These are phyloP conservation scores for Carcina quercana DNA, from an alignment of 2,888 invertebrate species.

Conservation along the genomic window DNA sequence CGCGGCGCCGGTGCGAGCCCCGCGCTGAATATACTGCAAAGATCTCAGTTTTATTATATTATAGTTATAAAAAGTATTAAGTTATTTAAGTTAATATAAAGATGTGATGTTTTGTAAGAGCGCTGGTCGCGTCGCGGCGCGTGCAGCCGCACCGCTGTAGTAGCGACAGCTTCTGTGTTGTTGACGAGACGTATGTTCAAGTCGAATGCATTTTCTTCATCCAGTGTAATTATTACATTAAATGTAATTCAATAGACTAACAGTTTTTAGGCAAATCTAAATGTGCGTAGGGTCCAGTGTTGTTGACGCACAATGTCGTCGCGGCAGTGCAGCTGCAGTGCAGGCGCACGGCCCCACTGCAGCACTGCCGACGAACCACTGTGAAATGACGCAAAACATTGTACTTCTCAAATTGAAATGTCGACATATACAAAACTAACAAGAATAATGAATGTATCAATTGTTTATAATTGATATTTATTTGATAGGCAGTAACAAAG, in stretches of 20 bases:
- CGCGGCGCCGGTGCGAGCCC: constrained; percentile 24
- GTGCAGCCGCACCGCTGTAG: constrained; percentile 54
- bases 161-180: constrained; percentile 41
- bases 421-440: constrained; percentile 67
- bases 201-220: constrained; percentile 60
- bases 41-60: constrained; percentile 73
- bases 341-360: too few species aligned
- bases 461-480: constrained; percentile 72
- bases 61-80: constrained; percentile 73
- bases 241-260: constrained; percentile 67
- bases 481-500: constrained; percentile 67
- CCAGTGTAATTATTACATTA: constrained; percentile 66
- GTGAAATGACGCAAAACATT: constrained; percentile 56
- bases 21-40: constrained; percentile 49
- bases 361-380: too few species aligned
- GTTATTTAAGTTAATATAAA: constrained; percentile 74
- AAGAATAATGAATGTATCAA: constrained; percentile 65
- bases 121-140: constrained; percentile 58
- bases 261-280: constrained; percentile 69
- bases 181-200: constrained; percentile 44
- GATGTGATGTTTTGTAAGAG: constrained; percentile 69
- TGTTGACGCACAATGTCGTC: constrained; percentile 72
- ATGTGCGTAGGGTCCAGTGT: constrained; percentile 75
- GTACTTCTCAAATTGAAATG: constrained; percentile 62
- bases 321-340: too few species aligned